A percentile compares a stretch with the other conserved stretches of the same genome.
Evolutionary conservation across 2,113 vertebrate genomes (phyloP).

Genomic region (Donacobius atricapilla): DNA sequence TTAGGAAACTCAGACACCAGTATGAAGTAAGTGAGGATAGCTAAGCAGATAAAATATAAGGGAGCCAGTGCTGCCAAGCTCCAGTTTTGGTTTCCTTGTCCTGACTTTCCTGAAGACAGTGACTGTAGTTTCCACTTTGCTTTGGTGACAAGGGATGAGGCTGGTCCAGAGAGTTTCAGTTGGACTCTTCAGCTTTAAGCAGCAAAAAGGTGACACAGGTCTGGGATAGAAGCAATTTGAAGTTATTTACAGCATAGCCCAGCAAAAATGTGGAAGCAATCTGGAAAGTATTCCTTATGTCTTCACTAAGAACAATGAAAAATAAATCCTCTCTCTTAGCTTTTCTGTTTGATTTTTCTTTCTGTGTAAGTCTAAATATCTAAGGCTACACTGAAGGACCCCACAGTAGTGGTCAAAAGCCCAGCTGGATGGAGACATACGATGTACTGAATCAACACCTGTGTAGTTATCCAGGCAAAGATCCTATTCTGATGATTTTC

Average conservation of each 20-base stretch:
- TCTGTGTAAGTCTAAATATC: neutral
- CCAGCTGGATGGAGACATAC: neutral
- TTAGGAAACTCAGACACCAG: neutral
- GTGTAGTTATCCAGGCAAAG: neutral
- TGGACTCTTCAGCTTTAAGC: neutral
- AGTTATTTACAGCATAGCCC: neutral
- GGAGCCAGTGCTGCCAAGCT: neutral
- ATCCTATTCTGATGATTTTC: neutral
- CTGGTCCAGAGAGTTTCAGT: neutral
- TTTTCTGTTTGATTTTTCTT: neutral
- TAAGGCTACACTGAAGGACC: neutral
- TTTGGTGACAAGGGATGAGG: neutral
- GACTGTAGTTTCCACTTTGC: neutral
- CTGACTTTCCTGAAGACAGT: neutral
- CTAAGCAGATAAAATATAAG: neutral
- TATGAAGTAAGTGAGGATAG: neutral
- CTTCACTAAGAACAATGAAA: neutral
- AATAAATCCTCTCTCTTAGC: neutral
- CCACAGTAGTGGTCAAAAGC: neutral
- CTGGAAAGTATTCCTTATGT: neutral
- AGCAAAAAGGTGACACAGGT: neutral
- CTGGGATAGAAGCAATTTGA: neutral
- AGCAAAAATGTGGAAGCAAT: neutral
- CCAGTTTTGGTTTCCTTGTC: neutral
- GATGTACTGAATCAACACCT: neutral